A percentile compares a stretch with the other conserved stretches of the same genome.
Evolutionary conservation across 2,797 vertebrate species (phyloP).

Genomic region (Centropyge bicolor): DNA sequence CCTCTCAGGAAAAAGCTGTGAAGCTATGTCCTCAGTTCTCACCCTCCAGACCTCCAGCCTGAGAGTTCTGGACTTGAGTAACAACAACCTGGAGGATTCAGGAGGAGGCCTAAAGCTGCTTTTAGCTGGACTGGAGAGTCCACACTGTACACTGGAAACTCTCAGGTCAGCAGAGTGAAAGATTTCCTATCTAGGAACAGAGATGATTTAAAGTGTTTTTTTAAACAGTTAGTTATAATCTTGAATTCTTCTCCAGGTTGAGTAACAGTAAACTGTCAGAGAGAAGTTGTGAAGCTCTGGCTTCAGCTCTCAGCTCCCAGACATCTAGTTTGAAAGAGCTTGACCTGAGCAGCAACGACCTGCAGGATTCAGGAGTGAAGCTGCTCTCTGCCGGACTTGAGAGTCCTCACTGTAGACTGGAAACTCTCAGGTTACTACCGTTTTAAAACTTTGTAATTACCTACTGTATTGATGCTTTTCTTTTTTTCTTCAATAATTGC

Average conservation of each 20-base stretch:
- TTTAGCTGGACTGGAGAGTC: slow-evolving; percentile 2
- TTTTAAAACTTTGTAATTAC: not conserved
- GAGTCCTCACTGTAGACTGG: slow-evolving; percentile 10
- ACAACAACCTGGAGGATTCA: slow-evolving; percentile 14
- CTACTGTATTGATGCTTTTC: not conserved
- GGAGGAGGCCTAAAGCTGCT: not conserved
- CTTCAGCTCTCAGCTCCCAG: slow-evolving; percentile 12
- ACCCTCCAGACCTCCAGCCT: not conserved
- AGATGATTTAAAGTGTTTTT: too few species aligned
- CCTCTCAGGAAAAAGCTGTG: slow-evolving; percentile 8
- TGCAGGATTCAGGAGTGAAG: slow-evolving; percentile 15
- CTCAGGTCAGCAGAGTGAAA: slow-evolving; percentile 4
- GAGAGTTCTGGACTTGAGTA: slow-evolving; percentile 3
- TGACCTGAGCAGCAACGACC: not conserved
- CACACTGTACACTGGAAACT: slow-evolving; percentile 1
- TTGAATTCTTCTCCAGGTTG: slow-evolving; percentile 3
- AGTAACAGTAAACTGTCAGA: slow-evolving; percentile 3
- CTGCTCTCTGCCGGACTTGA: not conserved
- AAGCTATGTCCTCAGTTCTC: slow-evolving; percentile 8
- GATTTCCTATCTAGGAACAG: not conserved
- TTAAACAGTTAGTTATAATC: too few species aligned
- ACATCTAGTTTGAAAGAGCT: slow-evolving; percentile 6
- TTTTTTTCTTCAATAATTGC: not conserved
- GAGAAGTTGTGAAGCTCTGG: slow-evolving; percentile 14
- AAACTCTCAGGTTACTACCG: slow-evolving; percentile 8